Conservation (phyloP, 2,797 vertebrate genomes). For the Syndactyla subalaris region DNA sequence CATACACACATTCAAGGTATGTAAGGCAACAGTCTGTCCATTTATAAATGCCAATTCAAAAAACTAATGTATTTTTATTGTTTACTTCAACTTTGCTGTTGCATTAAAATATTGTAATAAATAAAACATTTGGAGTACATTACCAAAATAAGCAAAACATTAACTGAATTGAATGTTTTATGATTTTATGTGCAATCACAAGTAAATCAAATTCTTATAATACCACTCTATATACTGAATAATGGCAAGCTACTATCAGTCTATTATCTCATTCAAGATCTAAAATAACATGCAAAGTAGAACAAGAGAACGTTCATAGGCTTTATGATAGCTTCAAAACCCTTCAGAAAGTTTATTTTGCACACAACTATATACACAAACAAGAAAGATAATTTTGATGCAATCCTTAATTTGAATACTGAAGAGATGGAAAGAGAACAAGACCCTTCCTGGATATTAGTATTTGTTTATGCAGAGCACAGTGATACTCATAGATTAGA, state of each 20-base stretch:
- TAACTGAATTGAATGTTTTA: slow-evolving; percentile 40
- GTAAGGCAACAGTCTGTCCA: slow-evolving; percentile 59
- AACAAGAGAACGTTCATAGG: background rate
- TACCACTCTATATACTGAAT: background rate
- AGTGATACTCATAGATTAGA: background rate
- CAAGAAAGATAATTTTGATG: slow-evolving; percentile 16
- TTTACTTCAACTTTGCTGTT: slow-evolving; percentile 71
- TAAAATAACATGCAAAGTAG: slow-evolving; percentile 30
- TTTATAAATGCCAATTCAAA: slow-evolving; percentile 66
- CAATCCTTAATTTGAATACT: background rate
- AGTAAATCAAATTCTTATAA: slow-evolving; percentile 71
- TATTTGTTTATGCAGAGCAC: slow-evolving; percentile 9
- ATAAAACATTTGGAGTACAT: slow-evolving; percentile 63
- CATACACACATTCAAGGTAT: slow-evolving; percentile 53
- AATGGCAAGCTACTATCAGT: slow-evolving; percentile 32
- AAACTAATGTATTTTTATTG: slow-evolving; percentile 65
- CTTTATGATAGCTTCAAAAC: background rate
- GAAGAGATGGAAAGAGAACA: background rate
- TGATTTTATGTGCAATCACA: slow-evolving; percentile 62
- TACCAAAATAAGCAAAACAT: slow-evolving; percentile 76
- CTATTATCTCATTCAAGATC: slow-evolving; percentile 50
- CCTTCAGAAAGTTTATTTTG: background rate
- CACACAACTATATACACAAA: background rate
- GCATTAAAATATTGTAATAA: slow-evolving; percentile 73
- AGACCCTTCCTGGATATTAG: background rate